These are phyloP conservation scores for Halcyon malimbica DNA, from an alignment of 2,113 vertebrate species.

Conservation along the genomic window DNA sequence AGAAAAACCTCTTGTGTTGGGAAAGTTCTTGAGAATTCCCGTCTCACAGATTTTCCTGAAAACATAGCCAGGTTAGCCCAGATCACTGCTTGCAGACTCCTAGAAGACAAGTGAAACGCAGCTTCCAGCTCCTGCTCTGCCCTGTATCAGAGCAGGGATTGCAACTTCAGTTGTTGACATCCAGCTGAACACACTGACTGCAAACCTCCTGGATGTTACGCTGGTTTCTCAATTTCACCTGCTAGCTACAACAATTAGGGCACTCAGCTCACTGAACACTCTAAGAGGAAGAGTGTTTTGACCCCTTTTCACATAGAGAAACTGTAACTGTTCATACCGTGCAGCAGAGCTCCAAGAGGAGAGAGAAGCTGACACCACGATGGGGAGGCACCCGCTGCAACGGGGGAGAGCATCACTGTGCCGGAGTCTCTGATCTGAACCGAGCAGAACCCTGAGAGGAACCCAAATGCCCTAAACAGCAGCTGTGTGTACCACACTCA, in stretches of 20 bases:
- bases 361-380: accelerated
- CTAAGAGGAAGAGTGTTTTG: not conserved
- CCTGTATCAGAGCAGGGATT: accelerated
- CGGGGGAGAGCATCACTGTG: not conserved
- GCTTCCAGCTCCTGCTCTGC: not conserved
- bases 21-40: not conserved
- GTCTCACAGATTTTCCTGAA: not conserved
- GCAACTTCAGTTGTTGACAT: not conserved
- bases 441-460: not conserved
- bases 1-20: not conserved
- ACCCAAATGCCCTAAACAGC: not conserved
- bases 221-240: not conserved
- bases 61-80: not conserved
- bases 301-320: not conserved
- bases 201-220: not conserved
- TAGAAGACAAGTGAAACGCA: not conserved
- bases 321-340: not conserved
- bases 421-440: not conserved
- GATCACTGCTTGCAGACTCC: not conserved
- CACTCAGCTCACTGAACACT: not conserved
- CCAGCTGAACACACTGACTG: not conserved
- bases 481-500: not conserved
- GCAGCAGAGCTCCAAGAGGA: not conserved
- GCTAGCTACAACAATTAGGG: not conserved
- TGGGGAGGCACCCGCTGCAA: accelerated